phyloP scores from a whole-genome alignment of 2,888 invertebrate species.

The Dastarcus helophoroides region DNA sequence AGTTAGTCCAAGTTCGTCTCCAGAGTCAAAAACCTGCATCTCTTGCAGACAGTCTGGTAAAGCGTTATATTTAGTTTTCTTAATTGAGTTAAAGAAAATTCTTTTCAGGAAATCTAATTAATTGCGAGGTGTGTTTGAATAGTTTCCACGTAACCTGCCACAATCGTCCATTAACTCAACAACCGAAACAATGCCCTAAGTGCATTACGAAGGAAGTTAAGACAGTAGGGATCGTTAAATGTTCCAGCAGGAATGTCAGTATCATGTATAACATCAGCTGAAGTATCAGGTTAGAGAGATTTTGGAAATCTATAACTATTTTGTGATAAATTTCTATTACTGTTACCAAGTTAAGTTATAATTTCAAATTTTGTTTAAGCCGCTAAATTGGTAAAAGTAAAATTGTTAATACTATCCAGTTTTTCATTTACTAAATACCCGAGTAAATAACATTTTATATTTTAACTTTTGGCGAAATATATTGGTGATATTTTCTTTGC shows the following conservation, averaged over 20 bases:
- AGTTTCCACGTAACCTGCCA: conserved; percentile 44
- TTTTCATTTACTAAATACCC: no score
- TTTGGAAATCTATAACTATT: no score
- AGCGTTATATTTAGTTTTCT: conserved; percentile 8
- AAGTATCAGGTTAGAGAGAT: conserved; percentile 33
- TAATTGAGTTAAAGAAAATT: background rate
- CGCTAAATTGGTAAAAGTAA: no score
- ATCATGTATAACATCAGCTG: conserved; percentile 27
- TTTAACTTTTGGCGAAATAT: no score
- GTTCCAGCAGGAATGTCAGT: conserved; percentile 32
- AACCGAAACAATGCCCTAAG: conserved; percentile 39
- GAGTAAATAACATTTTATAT: no score
- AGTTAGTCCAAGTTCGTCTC: conserved; percentile 27
- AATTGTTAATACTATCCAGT: no score
- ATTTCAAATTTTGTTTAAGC: no score
- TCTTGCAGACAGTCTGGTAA: conserved; percentile 38
- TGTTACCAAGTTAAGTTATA: no score
- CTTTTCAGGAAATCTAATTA: conserved; percentile 34
- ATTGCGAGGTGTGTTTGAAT: conserved; percentile 41
- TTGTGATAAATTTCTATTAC: no score
- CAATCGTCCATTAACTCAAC: conserved; percentile 36
- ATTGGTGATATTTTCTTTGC: no score
- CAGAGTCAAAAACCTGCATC: conserved; percentile 36
- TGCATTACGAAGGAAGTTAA: conserved; percentile 35
- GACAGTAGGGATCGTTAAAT: conserved; percentile 25